phyloP scores from a whole-genome alignment of 2,113 vertebrate species.

The Crotalus tigris region DNA sequence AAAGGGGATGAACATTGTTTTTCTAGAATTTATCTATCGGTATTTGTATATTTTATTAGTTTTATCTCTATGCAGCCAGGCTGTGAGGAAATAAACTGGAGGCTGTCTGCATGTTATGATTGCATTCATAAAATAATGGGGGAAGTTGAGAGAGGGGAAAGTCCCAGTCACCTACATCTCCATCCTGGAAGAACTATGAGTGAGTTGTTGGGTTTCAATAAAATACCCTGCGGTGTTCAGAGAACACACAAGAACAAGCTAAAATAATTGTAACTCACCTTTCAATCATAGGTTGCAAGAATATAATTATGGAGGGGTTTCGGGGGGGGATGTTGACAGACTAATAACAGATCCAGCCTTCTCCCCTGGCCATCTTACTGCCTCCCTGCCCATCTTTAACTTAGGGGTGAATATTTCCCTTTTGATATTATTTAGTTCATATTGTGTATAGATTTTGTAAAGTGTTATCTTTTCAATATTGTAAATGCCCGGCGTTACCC shows the following conservation, averaged over 20 bases:
- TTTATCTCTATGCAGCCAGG: not conserved
- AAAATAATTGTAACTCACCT: not conserved
- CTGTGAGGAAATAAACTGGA: not conserved
- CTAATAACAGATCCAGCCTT: too few species aligned
- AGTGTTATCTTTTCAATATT: too few species aligned
- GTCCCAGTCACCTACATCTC: not conserved
- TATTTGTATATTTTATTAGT: not conserved
- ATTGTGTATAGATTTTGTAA: too few species aligned
- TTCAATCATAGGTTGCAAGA: not conserved
- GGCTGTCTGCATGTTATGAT: not conserved
- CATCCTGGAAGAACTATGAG: not conserved
- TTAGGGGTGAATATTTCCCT: too few species aligned
- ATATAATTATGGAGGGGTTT: not conserved
- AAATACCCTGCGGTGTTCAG: not conserved
- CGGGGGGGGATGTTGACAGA: too few species aligned
- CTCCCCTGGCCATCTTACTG: too few species aligned
- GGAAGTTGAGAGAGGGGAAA: not conserved
- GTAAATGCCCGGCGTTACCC: too few species aligned
- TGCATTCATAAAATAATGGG: not conserved
- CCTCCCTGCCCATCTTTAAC: too few species aligned
- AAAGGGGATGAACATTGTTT: not conserved
- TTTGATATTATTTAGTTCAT: too few species aligned
- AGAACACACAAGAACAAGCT: not conserved
- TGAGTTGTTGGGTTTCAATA: not conserved
- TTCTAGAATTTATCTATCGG: not conserved